phyloP scores from a whole-genome alignment of 2,888 invertebrate species.

The Cordilura impudica region DNA sequence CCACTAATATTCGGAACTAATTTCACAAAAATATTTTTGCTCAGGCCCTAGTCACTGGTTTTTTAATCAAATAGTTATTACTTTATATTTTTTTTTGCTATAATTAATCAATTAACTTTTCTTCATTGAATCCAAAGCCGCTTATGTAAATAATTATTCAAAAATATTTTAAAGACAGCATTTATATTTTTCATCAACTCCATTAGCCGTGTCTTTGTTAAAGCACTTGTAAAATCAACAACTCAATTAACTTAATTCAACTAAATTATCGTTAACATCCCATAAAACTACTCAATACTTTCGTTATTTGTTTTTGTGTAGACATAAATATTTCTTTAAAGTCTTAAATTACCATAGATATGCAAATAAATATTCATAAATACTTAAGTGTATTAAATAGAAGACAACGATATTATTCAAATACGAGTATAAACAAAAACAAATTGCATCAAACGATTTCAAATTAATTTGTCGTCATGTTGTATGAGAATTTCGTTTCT shows the following conservation, averaged over 20 bases:
- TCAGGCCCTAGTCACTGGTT: no score
- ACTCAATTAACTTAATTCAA: background rate
- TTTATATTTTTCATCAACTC: no score
- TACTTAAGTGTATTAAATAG: constrained; percentile 25
- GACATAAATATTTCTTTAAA: constrained; percentile 12
- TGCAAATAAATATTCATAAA: constrained; percentile 37
- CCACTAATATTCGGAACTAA: no score
- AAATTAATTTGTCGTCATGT: constrained; percentile 36
- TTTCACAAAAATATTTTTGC: no score
- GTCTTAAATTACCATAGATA: constrained; percentile 44
- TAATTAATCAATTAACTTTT: no score
- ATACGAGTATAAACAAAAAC: constrained; percentile 21
- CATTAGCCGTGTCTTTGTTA: no score
- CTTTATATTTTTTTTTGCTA: no score
- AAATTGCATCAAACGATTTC: background rate
- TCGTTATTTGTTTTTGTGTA: constrained; percentile 15
- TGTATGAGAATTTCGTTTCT: background rate
- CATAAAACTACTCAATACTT: background rate
- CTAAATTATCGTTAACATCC: background rate
- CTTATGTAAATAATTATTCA: background rate
- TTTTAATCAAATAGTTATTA: no score
- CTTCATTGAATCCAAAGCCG: no score
- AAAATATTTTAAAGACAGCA: background rate
- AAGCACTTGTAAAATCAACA: no score
- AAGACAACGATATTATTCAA: constrained; percentile 14